phyloP scores from a whole-genome alignment of 2,797 vertebrate genomes.

The Meriones psammophilus region DNA sequence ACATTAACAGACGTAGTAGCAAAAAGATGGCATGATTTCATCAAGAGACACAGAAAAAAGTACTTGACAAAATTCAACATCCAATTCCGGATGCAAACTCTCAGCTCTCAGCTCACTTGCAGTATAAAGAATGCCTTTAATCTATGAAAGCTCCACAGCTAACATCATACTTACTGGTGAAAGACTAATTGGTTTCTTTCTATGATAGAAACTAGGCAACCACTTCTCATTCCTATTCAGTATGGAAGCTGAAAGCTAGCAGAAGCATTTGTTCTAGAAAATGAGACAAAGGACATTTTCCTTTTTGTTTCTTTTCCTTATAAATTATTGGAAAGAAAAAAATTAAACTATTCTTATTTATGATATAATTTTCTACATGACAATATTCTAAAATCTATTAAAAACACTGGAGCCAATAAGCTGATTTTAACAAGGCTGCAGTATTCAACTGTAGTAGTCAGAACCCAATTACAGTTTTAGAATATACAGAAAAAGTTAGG shows the following conservation, averaged over 20 bases:
- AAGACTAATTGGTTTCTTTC: background rate
- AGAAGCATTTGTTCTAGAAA: slow-evolving; percentile 16
- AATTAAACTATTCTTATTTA: background rate
- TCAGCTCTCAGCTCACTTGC: background rate
- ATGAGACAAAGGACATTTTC: background rate
- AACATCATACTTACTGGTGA: background rate
- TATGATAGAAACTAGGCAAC: background rate
- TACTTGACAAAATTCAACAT: slow-evolving; percentile 24
- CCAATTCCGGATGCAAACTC: background rate
- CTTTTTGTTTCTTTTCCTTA: background rate
- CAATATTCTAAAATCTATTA: background rate
- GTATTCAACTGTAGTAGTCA: background rate
- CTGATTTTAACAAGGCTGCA: background rate
- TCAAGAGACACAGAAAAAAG: background rate
- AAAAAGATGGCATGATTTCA: background rate
- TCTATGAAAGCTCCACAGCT: background rate
- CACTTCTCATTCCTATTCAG: background rate
- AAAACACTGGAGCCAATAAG: slow-evolving; percentile 1
- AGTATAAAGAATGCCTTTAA: background rate
- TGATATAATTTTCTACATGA: background rate
- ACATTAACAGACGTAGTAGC: background rate
- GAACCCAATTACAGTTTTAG: slow-evolving; percentile 1
- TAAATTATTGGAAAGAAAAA: slow-evolving; percentile 14
- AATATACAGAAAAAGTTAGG: background rate
- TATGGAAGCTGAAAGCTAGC: background rate